phyloP scores from a whole-genome alignment of 2,797 vertebrate genomes.

The Macropus fuliginosus region DNA sequence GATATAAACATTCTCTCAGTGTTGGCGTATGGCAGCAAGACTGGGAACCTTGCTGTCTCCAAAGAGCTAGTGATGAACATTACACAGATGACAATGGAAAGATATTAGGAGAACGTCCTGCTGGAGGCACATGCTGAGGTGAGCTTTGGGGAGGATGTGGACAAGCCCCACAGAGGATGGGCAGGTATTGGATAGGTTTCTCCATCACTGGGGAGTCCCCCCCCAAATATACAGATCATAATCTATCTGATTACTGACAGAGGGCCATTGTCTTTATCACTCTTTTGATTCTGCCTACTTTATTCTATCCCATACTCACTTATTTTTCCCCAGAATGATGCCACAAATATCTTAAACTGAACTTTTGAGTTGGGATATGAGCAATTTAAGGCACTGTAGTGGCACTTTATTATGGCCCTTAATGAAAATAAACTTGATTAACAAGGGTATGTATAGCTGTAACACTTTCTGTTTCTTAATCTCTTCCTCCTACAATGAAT shows the following conservation, averaged over 20 bases:
- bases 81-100: background rate
- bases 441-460: conserved; percentile 71
- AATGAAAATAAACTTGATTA: conserved; percentile 82
- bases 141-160: background rate
- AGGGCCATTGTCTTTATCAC: background rate
- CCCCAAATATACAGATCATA: background rate
- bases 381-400: conserved; percentile 56
- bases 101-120: background rate
- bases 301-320: background rate
- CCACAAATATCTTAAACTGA: conserved; percentile 50
- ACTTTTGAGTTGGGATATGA: conserved; percentile 52
- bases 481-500: conserved; percentile 77
- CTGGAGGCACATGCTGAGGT: background rate
- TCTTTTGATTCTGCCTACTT: background rate
- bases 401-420: conserved; percentile 56
- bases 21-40: background rate
- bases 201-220: background rate
- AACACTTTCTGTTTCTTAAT: conserved; percentile 74
- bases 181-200: background rate
- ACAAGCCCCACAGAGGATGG: background rate
- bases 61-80: background rate
- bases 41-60: background rate
- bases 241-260: background rate
- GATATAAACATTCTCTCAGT: background rate
- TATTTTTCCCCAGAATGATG: conserved; percentile 32